Conservation (phyloP, 2,797 vertebrate genomes). For the Myotis findleyi region DNA sequence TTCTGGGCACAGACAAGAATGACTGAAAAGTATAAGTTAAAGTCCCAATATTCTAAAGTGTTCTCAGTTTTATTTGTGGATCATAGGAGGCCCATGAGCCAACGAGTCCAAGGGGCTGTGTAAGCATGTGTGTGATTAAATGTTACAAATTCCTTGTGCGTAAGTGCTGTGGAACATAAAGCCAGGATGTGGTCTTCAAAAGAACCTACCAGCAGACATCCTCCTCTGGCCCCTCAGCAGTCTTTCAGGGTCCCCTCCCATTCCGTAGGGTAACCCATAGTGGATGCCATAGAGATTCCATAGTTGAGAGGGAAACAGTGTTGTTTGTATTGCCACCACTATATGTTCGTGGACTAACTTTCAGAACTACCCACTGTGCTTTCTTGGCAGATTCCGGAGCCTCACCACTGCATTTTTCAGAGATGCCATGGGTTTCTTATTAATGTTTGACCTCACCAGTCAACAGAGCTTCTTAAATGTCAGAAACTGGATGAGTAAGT, state of each 20-base stretch:
- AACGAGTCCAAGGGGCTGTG: neutral
- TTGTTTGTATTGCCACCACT: neutral
- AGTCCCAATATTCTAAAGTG: neutral
- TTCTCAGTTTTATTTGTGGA: neutral
- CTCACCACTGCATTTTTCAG: slow-evolving; percentile 97
- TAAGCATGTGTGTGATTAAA: neutral
- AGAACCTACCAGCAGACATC: neutral
- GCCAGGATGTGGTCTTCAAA: neutral
- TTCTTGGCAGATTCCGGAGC: slow-evolving; percentile 93
- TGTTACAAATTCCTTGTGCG: neutral
- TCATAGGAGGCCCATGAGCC: neutral
- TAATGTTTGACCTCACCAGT: slow-evolving; percentile 98
- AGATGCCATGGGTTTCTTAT: slow-evolving; percentile 97
- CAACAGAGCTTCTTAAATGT: slow-evolving; percentile 99
- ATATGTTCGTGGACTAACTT: neutral
- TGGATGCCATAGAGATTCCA: fast-evolving
- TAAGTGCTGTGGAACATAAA: neutral
- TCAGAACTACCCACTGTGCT: slow-evolving; percentile 43
- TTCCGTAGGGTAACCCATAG: neutral
- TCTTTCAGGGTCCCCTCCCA: neutral
- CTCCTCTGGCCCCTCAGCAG: no score
- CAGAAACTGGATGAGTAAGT: slow-evolving; percentile 99
- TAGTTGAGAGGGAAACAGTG: neutral
- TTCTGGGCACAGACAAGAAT: slow-evolving; percentile 44
- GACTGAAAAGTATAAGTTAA: slow-evolving; percentile 10